A percentile compares a stretch with the other conserved stretches of the same genome.
Evolutionary conservation across 1,140 invertebrate species (phyloP).

Genomic region (Hypsibius dujardini): DNA sequence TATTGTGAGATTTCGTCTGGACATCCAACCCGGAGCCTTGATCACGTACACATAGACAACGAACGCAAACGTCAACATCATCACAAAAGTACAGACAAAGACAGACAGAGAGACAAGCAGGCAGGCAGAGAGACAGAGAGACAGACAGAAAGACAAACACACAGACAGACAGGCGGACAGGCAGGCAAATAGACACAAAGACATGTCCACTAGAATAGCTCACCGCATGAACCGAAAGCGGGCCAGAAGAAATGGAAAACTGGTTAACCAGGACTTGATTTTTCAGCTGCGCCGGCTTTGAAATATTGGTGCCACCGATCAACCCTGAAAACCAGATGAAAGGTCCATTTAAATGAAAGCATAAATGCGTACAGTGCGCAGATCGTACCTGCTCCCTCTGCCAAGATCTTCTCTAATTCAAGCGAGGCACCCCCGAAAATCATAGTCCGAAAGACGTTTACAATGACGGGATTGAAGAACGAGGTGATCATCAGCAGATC

Average conservation of each 20-base stretch:
- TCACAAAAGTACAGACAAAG: background rate
- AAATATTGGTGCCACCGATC: slow-evolving; percentile 15
- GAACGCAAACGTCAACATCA: background rate
- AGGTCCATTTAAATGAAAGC: background rate
- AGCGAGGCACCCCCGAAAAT: slow-evolving; percentile 12
- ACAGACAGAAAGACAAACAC: too few species aligned
- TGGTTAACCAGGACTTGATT: slow-evolving; percentile 8
- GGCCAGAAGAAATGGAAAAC: background rate
- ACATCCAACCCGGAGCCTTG: background rate
- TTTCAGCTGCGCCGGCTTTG: slow-evolving; percentile 2
- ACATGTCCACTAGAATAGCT: background rate
- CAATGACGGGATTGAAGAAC: slow-evolving; percentile 12
- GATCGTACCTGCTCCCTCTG: slow-evolving; percentile 3
- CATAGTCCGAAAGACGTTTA: slow-evolving; percentile 16
- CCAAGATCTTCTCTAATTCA: slow-evolving; percentile 8
- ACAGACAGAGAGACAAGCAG: background rate
- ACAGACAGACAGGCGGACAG: too few species aligned
- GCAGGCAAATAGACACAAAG: background rate
- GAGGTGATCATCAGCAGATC: slow-evolving; percentile 2
- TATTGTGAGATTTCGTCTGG: background rate
- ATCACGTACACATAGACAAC: background rate
- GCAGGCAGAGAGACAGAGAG: too few species aligned
- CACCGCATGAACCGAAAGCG: slow-evolving; percentile 8
- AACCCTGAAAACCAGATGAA: background rate
- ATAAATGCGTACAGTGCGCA: background rate